phyloP scores from a whole-genome alignment of 2,888 invertebrate genomes.

The Apantesis nais region DNA sequence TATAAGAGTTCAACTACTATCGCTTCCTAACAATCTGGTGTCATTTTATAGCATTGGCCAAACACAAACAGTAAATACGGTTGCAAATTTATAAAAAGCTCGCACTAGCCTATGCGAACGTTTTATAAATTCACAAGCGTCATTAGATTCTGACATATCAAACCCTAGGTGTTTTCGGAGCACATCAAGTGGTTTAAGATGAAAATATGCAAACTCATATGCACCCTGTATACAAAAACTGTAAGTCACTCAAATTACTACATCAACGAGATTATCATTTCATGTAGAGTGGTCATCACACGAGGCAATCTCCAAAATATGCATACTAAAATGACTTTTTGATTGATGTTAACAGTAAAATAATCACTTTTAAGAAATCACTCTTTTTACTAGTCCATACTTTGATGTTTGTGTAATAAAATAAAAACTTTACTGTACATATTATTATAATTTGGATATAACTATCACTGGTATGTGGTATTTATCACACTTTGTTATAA shows the following conservation, averaged over 20 bases:
- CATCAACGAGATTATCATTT: constrained; percentile 14
- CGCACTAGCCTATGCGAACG: too few species aligned
- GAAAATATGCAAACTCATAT: neutral
- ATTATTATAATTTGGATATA: neutral
- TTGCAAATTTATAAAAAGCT: too few species aligned
- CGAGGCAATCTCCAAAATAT: constrained; percentile 36
- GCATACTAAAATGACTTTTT: constrained; percentile 46
- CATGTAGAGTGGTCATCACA: constrained; percentile 20
- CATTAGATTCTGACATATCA: too few species aligned
- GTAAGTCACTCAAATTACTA: constrained; percentile 21
- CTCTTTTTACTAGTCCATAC: constrained; percentile 20
- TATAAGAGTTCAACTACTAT: too few species aligned
- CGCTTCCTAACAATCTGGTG: too few species aligned
- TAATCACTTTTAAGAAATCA: constrained; percentile 31
- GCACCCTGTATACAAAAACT: neutral
- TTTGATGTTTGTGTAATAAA: constrained; percentile 27
- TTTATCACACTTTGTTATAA: neutral
- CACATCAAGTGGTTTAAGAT: neutral
- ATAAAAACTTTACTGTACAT: constrained; percentile 3
- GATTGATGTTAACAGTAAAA: constrained; percentile 46
- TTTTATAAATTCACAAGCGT: too few species aligned
- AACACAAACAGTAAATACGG: too few species aligned
- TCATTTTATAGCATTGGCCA: too few species aligned
- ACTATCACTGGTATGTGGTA: neutral
- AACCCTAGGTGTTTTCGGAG: neutral